A percentile compares a stretch with the other conserved stretches of the same genome.
These are phyloP conservation scores for Enteromius radiatus DNA, from an alignment of 2,797 vertebrate genomes.

Conservation along the genomic window DNA sequence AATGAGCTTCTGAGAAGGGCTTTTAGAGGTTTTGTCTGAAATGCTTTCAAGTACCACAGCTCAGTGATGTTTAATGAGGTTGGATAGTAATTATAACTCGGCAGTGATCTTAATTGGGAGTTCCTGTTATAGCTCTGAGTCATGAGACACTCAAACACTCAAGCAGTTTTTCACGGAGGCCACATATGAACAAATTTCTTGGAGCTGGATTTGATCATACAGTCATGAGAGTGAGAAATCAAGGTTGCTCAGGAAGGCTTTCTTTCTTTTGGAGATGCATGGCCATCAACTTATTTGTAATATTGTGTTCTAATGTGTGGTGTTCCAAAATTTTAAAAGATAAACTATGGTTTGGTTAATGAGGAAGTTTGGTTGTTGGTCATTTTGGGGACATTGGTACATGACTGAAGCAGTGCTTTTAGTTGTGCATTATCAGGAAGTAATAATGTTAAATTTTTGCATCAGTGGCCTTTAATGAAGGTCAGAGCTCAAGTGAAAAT, in stretches of 20 bases:
- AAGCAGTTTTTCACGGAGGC: conserved; percentile 27
- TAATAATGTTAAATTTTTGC: conserved; percentile 4
- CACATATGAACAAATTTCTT: conserved; percentile 46
- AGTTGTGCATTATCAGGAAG: not conserved
- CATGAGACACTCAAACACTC: conserved; percentile 54
- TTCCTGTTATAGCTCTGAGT: conserved; percentile 71
- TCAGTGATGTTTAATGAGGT: conserved; percentile 57
- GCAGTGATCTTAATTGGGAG: conserved; percentile 63
- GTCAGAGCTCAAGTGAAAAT: not conserved
- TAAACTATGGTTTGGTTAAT: not conserved
- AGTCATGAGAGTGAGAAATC: conserved; percentile 14
- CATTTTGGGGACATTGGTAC: not conserved
- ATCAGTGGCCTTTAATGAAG: not conserved
- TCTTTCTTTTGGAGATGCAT: not conserved
- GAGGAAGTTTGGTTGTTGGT: not conserved
- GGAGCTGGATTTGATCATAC: conserved; percentile 25
- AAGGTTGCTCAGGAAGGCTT: not conserved
- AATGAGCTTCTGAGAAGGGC: conserved; percentile 36
- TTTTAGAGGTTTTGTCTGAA: conserved; percentile 51
- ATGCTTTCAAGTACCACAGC: conserved; percentile 54
- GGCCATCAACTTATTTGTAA: not conserved
- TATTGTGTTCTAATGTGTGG: not conserved
- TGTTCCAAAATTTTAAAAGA: not conserved
- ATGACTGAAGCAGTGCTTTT: not conserved
- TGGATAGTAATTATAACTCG: conserved; percentile 62